Percentiles rank a stretch among this genome's conserved stretches.
Evolutionary conservation across 1,140 invertebrate species (phyloP).

Genomic region (Drosophila rufa): DNA sequence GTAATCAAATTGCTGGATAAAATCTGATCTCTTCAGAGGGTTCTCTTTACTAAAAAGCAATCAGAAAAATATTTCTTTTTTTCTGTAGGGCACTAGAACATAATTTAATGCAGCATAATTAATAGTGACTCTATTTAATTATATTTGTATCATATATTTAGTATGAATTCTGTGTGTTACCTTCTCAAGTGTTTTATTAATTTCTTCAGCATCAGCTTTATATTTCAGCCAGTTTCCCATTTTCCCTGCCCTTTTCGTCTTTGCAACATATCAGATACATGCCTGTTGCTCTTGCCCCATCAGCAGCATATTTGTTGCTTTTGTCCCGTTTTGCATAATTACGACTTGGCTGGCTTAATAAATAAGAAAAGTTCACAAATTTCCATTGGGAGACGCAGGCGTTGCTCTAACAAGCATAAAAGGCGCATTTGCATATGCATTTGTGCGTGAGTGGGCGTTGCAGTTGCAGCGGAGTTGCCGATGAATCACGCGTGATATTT

Average conservation of each 20-base stretch:
- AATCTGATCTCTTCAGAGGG: neutral
- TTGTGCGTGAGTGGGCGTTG: constrained; percentile 59
- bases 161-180: no score
- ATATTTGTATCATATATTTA: neutral
- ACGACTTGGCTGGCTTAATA: constrained; percentile 68
- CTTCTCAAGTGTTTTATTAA: neutral
- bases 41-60: neutral
- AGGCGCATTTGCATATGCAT: constrained; percentile 63
- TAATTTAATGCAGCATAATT: neutral
- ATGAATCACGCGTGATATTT: constrained; percentile 78
- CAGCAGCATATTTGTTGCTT: constrained; percentile 23
- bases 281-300: constrained; percentile 8
- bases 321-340: constrained; percentile 69
- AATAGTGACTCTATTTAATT: neutral
- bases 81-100: no score
- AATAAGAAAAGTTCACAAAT: constrained; percentile 63
- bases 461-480: constrained; percentile 36
- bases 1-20: constrained; percentile 17
- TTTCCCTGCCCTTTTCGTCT: neutral
- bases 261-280: neutral
- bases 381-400: constrained; percentile 48
- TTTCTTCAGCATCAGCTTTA: neutral
- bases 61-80: no score
- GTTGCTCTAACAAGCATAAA: constrained; percentile 74
- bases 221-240: neutral